Base-by-base conservation (phyloP, 2,113 vertebrate genomes). In the Theristicus caerulescens region DNA sequence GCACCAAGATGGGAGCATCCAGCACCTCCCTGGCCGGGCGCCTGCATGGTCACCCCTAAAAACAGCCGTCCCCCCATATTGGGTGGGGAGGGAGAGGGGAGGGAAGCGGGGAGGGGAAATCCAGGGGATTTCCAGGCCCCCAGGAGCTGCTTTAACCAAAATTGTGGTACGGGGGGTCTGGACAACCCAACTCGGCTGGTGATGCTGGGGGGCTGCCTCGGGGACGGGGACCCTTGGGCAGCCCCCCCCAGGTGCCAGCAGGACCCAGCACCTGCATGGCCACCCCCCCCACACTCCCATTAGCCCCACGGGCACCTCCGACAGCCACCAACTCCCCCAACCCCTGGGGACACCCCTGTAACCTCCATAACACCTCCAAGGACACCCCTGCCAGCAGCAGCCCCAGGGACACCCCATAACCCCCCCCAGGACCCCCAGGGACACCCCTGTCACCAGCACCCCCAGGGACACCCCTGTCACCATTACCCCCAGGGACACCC, bases 151-250 rank as follows among this genome's bases (percentile, higher is more conserved):
- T 52, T 82, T 29, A 19, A 10, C 29, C 74, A 0, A 12, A 24
- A 13, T 5, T 16, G 61, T 38, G 47, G 13, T 7, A 8, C 4
- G 0, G 4, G 38, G 27, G 29, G 7, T 10, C 24, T 24, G 81
- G 34, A 12, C 11, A 46, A 6, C 24, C 11, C 4, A 0, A 1
- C 9, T 4, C 9, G 0, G 9, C 0, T 4, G 40, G 14, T 3
- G 58, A 5, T 25, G 20, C 29, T 15, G 59, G 58, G n/a, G 62
- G 64, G 5, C 32, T 52, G 46, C 32, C 29, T 3, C 1, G 19
- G 82, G n/a, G 20, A 16, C 1, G 12, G 27, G 12, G 18, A 19
- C 17, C 22, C 19, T 9, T 11, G 25, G n/a, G 89, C 66, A 51
- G 67, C 42, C 89, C 22, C 22, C 27, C 67, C 22, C 51, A 5